These are phyloP conservation scores for Chrysoperla carnea DNA, from an alignment of 1,140 invertebrate species.

Conservation along the genomic window DNA sequence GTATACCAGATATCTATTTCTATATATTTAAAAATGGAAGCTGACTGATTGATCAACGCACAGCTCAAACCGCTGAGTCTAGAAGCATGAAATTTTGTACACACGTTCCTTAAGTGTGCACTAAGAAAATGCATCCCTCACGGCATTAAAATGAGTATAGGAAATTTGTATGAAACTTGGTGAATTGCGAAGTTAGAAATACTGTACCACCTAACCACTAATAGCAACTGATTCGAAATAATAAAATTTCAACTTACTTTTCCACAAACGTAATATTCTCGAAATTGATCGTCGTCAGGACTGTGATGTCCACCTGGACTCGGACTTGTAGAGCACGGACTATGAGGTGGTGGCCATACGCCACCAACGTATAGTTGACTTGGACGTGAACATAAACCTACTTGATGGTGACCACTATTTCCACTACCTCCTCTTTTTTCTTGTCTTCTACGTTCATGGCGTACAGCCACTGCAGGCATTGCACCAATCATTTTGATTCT, in stretches of 20 bases:
- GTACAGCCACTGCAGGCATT: constrained; percentile 69
- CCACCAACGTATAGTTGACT: constrained; percentile 47
- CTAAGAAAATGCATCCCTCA: too few relatives aligned
- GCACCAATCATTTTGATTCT: constrained; percentile 59
- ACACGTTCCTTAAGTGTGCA: too few relatives aligned
- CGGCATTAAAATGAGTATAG: too few relatives aligned
- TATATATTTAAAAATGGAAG: too few relatives aligned
- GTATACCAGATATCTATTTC: not conserved
- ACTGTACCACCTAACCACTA: too few relatives aligned
- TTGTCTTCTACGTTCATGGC: constrained; percentile 56
- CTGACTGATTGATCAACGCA: too few relatives aligned
- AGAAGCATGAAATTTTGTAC: too few relatives aligned
- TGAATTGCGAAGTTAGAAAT: too few relatives aligned
- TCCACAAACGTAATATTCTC: constrained; percentile 52
- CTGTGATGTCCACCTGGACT: constrained; percentile 28
- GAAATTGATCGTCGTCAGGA: constrained; percentile 25
- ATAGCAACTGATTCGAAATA: too few relatives aligned
- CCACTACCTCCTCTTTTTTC: constrained; percentile 38
- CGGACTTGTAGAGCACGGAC: constrained; percentile 37
- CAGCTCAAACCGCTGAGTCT: too few relatives aligned
- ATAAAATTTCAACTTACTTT: constrained; percentile 29
- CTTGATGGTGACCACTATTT: constrained; percentile 5
- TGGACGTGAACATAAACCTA: constrained; percentile 26
- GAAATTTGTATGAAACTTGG: too few relatives aligned
- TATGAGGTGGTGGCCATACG: constrained; percentile 33